Base-by-base conservation (phyloP, 1,140 invertebrate species). In the Drosophila pandora region DNA sequence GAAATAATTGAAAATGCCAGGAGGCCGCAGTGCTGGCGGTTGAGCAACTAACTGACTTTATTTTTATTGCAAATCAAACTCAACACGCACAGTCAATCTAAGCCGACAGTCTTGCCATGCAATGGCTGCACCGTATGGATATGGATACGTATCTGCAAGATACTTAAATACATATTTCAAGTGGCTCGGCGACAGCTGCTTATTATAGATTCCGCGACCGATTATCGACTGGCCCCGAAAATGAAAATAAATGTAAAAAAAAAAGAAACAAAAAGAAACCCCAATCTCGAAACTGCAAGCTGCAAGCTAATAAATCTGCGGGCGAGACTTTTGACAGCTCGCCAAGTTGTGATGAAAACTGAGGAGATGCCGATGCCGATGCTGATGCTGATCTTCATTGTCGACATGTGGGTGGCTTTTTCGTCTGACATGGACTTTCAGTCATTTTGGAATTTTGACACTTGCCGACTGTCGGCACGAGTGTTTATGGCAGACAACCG, bases 181-280 rank as follows among this genome's bases (percentile, higher is more conserved):
- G 78, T 87, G 78, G 47, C 82, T 58, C 69, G 82, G 52, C 74
- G 82, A 85, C 82, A 88, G 82, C 82, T 88, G 83, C 82, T 85
- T 85, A 85, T 85, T 85, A 85, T 82, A 87, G 81, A 85, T 85
- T 76, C 74, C 54, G 64, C 56, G 32, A 62, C 50, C 50, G 81
- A 85, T 85, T 70, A 84, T 70, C 58, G 74, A 50, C 58, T 70
- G 67, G 67, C 62, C 65, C 76, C 76, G 30, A 58, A 59, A 37
- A 37, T 37, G 10, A 12, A 37, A 34, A 34, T 10, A 34, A 34
- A 34, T 10, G 10, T 34, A 34, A 10, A 34, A 10, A 10, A 32
- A 32, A 72, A 67, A 69, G 75, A 47, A 2, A 47, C 17, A 47
- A 47, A 7, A 5, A 3, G 2, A 47, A 47, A 48, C 61, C 9